A percentile compares a stretch with the other conserved stretches of the same genome.
Conservation (phyloP, 2,888 invertebrate species). For the Euclidia mi region DNA sequence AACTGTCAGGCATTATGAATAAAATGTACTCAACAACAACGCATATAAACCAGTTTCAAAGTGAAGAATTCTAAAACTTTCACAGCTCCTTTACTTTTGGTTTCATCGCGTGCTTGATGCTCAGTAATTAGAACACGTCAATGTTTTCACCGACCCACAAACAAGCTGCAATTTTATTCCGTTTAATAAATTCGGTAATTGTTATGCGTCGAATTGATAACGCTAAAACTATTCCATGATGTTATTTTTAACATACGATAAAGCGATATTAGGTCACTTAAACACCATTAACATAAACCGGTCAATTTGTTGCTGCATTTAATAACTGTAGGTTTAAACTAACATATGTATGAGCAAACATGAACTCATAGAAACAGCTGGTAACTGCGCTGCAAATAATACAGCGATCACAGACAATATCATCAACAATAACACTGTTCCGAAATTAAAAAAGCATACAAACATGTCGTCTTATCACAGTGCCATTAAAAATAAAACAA, state of each 20-base stretch:
- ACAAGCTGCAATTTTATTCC: slow-evolving; percentile 19
- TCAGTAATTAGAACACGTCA: slow-evolving; percentile 27
- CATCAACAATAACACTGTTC: slow-evolving; percentile 14
- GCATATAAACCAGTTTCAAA: slow-evolving; percentile 8
- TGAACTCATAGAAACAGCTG: slow-evolving; percentile 47
- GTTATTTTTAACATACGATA: too few species aligned
- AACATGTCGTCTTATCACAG: slow-evolving; percentile 43
- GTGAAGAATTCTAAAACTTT: slow-evolving; percentile 29
- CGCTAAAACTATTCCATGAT: too few species aligned
- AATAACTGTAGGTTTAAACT: too few species aligned
- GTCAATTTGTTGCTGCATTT: too few species aligned
- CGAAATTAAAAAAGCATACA: slow-evolving; percentile 16
- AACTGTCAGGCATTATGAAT: too few species aligned
- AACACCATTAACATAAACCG: too few species aligned
- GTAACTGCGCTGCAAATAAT: slow-evolving; percentile 39
- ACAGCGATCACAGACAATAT: not conserved
- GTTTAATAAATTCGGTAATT: not conserved
- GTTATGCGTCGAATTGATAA: too few species aligned
- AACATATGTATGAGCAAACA: too few species aligned
- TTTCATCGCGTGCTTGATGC: slow-evolving; percentile 14
- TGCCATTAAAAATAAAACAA: slow-evolving; percentile 28
- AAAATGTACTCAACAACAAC: too few species aligned
- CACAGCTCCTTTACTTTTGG: slow-evolving; percentile 25
- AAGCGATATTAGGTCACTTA: too few species aligned
- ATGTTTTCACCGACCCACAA: slow-evolving; percentile 13